Conservation (phyloP, 2,888 invertebrate species). For the Trichogramma evanescens region DNA sequence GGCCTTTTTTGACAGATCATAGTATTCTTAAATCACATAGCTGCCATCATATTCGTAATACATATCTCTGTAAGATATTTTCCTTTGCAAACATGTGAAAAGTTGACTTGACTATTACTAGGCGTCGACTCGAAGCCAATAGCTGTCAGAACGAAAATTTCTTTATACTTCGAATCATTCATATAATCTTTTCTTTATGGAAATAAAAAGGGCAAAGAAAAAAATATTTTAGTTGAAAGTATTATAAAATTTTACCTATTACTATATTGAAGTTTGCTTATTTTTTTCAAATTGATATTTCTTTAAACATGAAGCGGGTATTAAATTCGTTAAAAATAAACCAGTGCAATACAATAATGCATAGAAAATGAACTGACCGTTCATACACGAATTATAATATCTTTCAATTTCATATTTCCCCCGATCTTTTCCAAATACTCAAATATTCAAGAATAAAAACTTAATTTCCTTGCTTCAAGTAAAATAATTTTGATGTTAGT, state of each 20-base stretch:
- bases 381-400: too few relatives aligned
- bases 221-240: neutral
- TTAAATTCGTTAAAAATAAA: too few relatives aligned
- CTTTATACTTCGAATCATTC: neutral
- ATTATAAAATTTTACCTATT: neutral
- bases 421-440: too few relatives aligned
- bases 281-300: neutral
- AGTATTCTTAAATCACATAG: too few relatives aligned
- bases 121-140: neutral
- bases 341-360: too few relatives aligned
- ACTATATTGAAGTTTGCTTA: conserved; percentile 1
- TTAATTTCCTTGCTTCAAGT: too few relatives aligned
- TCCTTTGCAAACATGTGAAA: neutral
- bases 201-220: neutral
- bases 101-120: neutral
- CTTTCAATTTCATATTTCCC: too few relatives aligned
- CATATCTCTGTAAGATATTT: neutral
- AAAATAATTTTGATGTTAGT: too few relatives aligned
- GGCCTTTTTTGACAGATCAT: too few relatives aligned
- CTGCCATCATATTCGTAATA: neutral
- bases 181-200: neutral
- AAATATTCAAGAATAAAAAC: too few relatives aligned
- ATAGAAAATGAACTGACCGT: too few relatives aligned
- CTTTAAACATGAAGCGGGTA: too few relatives aligned
- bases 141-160: neutral